Evolutionary conservation across 2,113 vertebrate genomes (phyloP).

Genomic region (Upupa epops): DNA sequence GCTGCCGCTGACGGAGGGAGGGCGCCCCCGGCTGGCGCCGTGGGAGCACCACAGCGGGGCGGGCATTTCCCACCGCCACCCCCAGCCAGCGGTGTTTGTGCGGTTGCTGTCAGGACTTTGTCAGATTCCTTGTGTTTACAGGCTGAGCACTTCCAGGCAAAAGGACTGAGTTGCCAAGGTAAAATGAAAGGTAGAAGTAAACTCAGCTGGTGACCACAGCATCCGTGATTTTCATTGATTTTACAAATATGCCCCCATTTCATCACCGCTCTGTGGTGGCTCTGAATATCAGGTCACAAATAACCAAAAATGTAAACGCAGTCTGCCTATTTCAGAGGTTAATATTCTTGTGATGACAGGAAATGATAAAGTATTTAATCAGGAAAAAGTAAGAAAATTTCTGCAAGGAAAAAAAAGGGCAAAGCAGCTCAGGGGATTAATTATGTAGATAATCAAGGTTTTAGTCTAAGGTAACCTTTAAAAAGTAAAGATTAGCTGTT

Average conservation of each 20-base stretch:
- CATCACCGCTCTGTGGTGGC: rapidly evolving
- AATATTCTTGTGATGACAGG: slow-evolving; percentile 43
- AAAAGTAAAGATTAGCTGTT: neutral
- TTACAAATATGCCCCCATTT: rapidly evolving
- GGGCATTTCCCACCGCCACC: too few species aligned
- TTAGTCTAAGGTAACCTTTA: neutral
- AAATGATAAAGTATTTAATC: slow-evolving; percentile 54
- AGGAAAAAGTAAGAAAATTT: slow-evolving; percentile 55
- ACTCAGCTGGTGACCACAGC: rapidly evolving
- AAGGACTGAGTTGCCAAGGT: neutral
- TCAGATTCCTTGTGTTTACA: neutral
- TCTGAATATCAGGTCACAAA: rapidly evolving
- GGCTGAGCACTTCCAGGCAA: neutral
- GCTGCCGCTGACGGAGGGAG: neutral
- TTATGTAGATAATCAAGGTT: slow-evolving; percentile 19
- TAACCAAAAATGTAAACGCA: neutral
- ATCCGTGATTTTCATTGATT: rapidly evolving
- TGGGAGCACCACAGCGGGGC: neutral
- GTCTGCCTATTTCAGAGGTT: slow-evolving; percentile 23
- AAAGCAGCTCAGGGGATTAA: neutral
- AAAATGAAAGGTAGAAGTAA: neutral
- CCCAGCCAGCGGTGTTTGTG: neutral
- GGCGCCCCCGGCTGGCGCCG: neutral
- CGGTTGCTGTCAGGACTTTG: neutral
- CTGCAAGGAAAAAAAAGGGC: neutral